These are phyloP conservation scores for Drosophila punjabiensis DNA, from an alignment of 1,140 invertebrate genomes.

Conservation along the genomic window DNA sequence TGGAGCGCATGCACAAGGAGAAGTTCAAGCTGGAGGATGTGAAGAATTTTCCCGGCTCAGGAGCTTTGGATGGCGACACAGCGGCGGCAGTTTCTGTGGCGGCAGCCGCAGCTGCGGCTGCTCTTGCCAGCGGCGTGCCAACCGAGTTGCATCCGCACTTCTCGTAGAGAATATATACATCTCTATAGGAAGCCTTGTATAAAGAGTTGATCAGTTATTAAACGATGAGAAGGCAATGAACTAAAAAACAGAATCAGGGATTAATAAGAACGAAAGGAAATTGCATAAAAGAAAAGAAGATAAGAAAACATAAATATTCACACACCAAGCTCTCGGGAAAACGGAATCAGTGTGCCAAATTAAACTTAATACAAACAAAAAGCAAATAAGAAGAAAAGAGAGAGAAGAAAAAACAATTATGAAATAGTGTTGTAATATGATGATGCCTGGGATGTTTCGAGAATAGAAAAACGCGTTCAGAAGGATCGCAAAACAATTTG, in stretches of 20 bases:
- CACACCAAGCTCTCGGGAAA: conserved; percentile 81
- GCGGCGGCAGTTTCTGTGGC: conserved; percentile 51
- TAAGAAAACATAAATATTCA: conserved; percentile 31
- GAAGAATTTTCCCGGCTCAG: conserved; percentile 60
- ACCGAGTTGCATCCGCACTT: conserved; percentile 78
- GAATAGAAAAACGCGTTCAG: conserved; percentile 37
- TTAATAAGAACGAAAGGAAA: conserved; percentile 48
- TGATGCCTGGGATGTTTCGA: conserved; percentile 55
- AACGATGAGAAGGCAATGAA: conserved; percentile 30
- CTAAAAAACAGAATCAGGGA: conserved; percentile 73
- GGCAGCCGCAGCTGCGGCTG: conserved; percentile 63
- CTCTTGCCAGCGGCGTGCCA: conserved; percentile 51
- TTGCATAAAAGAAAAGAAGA: conserved; percentile 17
- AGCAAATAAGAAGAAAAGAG: conserved; percentile 17
- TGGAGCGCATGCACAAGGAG: conserved; percentile 94
- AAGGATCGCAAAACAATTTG: conserved; percentile 66
- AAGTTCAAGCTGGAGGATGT: conserved; percentile 86
- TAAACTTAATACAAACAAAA: conserved; percentile 62
- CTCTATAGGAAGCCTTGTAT: conserved; percentile 15
- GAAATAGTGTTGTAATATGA: conserved; percentile 61
- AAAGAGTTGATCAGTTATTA: conserved; percentile 60
- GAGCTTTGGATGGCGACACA: conserved; percentile 36
- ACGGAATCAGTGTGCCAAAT: conserved; percentile 84
- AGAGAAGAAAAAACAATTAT: conserved; percentile 46
- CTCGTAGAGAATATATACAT: conserved; percentile 47